Base-by-base conservation (phyloP, 2,888 invertebrate species). In the Trilocha varians region DNA sequence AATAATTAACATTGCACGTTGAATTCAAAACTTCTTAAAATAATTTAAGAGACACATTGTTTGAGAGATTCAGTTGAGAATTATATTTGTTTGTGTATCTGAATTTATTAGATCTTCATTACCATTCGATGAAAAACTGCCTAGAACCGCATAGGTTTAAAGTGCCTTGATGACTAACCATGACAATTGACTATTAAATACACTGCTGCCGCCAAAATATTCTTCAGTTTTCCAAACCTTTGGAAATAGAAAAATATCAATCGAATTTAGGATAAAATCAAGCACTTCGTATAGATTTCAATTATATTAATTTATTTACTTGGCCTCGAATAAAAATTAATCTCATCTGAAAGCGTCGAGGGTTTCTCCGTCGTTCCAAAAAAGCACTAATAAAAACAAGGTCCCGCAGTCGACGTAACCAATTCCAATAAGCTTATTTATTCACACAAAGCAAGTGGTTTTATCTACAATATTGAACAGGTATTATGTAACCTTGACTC, bases 391-490 rank as follows among this genome's bases (percentile, higher is more conserved):
- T 25, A 25, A 25, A 25, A 25, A 25, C 25, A 25, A 25, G 25
- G 25, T 25, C 25, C 25, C 25, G 25, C 8, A 25, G 8, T 25
- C 39, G 3, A 38, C 16, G 32, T 39, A 39, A 39, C 16, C 33
- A 13, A 34, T 34, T 34, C 14, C 41, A 43, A 49, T 55, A 48
- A 47, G 16, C 17, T 36, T 38, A 38, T 42, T 57, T 57, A 57
- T 50, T 57, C 53, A 52, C 38, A 44, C 42, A 39, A 25, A 46
- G 41, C 41, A 43, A 38, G 48, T 48, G 45, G 48, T 41, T 38
- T 40, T 34, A 39, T 45, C 43, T 44, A 49, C 45, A 47, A 49
- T 55, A 56, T 51, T 39, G 48, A 38, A 34, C 36, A 40, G 15
- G 45, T 46, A 48, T 57, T 57, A 54, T 39, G 44, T 48, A 55